Base-by-base conservation (phyloP, 2,113 vertebrate species). In the Petroica traversi region DNA sequence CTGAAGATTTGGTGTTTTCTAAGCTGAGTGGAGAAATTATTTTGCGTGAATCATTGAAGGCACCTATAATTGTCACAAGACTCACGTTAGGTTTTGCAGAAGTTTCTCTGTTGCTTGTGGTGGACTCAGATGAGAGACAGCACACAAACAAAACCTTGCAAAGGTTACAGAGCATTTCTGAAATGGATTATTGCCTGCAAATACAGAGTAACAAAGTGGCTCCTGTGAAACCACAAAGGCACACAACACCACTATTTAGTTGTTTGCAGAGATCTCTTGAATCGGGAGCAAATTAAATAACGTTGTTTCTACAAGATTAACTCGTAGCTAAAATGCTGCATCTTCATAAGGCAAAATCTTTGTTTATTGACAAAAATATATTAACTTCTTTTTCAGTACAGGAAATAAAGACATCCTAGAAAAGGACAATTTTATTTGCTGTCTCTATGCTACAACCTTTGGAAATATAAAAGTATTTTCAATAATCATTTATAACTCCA, bases 311-410 rank as follows among this genome's bases (percentile, higher is more conserved):
- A 88, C 88, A 77, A 86, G 94, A 96, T 92, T 90, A 91, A 93
- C 83, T 67, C 3, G 0, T 29, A 92, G 92, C 72, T 90, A 93
- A 95, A 92, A 93, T 28, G 76, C 79, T 96, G 79, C 79, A 88
- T 96, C 92, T 92, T 95, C 88, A 88, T 92, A 88, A 80, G 85
- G 83, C 51, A 94, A 93, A 95, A 91, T 77, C 91, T 90, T 90
- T 88, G 96, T 57, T 94, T 92, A 92, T 97, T 96, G 85, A 94
- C 92, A 92, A 97, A 94, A 96, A 93, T 62, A 84, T 90, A 97
- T 94, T 88, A 94, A 88, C 72, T 96, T 94, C 74, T 88, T 90
- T 77, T 88, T 71, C 59, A 63, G 88, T 59, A 85, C 88, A 96
- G 95, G 96, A 96, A 96, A 95, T 93, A 93, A 93, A 94, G 94